These are phyloP conservation scores for Himalopsyche anomala DNA, from an alignment of 2,888 invertebrate species.

Conservation along the genomic window DNA sequence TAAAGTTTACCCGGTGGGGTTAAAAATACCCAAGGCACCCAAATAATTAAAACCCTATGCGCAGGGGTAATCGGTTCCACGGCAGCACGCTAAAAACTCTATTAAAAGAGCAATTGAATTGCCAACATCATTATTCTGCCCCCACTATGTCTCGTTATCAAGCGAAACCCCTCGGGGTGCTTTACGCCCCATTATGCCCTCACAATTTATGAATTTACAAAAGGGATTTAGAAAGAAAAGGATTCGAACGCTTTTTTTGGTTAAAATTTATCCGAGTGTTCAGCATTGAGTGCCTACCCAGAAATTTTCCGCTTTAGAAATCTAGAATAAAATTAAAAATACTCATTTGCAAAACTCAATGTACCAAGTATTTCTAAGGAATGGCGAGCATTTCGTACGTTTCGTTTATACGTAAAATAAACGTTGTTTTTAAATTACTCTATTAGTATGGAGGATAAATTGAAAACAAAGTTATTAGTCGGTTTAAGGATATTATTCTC, in stretches of 20 bases:
- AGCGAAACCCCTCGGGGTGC: slow-evolving; percentile 48
- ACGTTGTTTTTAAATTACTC: slow-evolving; percentile 35
- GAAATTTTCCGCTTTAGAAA: slow-evolving; percentile 32
- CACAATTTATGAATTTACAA: slow-evolving; percentile 60
- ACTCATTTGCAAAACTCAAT: slow-evolving; percentile 31
- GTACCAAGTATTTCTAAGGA: slow-evolving; percentile 27
- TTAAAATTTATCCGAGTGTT: slow-evolving; percentile 40
- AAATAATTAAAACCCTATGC: slow-evolving; percentile 62
- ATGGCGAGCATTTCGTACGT: slow-evolving; percentile 14
- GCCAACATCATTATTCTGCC: slow-evolving; percentile 59
- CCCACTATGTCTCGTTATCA: slow-evolving; percentile 47
- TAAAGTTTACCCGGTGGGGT: background rate
- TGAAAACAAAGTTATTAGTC: slow-evolving; percentile 21
- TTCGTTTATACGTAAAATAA: slow-evolving; percentile 25
- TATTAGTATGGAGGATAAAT: background rate
- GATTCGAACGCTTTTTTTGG: slow-evolving; percentile 35
- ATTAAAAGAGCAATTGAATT: slow-evolving; percentile 63
- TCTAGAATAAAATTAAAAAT: slow-evolving; percentile 39
- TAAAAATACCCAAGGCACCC: background rate
- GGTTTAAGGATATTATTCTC: too few species aligned
- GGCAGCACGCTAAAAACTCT: slow-evolving; percentile 57
- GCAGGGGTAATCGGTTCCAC: slow-evolving; percentile 60
- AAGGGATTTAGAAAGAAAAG: slow-evolving; percentile 49
- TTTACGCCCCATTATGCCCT: slow-evolving; percentile 49
- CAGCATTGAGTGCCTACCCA: slow-evolving; percentile 14